A percentile compares a stretch with the other conserved stretches of the same genome.
Conservation (phyloP, 2,113 vertebrate species). For the zebrafish (Danio rerio) region GRCz12tu NC_133189.1:32111501-32112000, state of each 20-base stretch:
- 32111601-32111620: constrained; percentile 51
- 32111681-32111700: constrained; percentile 55
- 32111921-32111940: too few species aligned
- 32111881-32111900: constrained; percentile 38
- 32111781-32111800: constrained; percentile 58
- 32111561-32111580: constrained; percentile 41
- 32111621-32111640: constrained; percentile 31
- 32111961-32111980: too few species aligned
- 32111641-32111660: constrained; percentile 40
- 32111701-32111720: constrained; percentile 57
- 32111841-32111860: constrained; percentile 31
- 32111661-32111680: constrained; percentile 40
- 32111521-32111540: constrained; percentile 5
- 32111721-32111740: constrained; percentile 59
- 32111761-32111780: constrained; percentile 58
- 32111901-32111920: constrained; percentile 36
- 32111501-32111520: constrained; percentile 9
- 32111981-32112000: too few species aligned
- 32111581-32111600: constrained; percentile 50
- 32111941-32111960: too few species aligned
- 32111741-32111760: constrained; percentile 57
- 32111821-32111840: constrained; percentile 30
- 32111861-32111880: constrained; percentile 24
- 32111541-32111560: constrained; percentile 12
- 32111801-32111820: constrained; percentile 59